Conservation (phyloP, 2,113 vertebrate species). For the Lates calcarifer region DNA sequence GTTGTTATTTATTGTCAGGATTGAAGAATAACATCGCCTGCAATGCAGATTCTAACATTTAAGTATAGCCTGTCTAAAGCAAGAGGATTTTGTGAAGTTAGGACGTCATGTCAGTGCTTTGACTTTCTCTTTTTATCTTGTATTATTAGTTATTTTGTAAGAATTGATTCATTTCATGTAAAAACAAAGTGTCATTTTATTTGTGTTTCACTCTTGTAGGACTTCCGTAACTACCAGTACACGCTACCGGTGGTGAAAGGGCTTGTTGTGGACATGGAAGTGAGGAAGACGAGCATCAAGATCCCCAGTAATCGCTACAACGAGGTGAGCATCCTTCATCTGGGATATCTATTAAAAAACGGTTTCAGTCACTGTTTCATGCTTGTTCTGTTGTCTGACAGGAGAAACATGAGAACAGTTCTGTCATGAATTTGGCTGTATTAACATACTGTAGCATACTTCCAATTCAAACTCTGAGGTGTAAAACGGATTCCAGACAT, state of each 20-base stretch:
- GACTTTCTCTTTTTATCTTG: not conserved
- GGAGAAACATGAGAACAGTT: too few relatives aligned
- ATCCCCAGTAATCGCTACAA: slow-evolving; percentile 98
- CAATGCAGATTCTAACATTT: not conserved
- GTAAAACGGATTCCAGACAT: not conserved
- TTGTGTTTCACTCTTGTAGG: slow-evolving; percentile 80
- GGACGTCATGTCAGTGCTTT: not conserved
- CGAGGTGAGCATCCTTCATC: slow-evolving; percentile 85
- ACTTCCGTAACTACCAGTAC: slow-evolving; percentile 99
- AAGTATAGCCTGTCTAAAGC: not conserved
- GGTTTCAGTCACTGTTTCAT: not conserved
- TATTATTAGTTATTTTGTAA: not conserved
- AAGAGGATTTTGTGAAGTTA: not conserved
- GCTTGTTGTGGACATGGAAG: slow-evolving; percentile 98
- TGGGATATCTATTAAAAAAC: not conserved
- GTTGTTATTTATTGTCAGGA: not conserved
- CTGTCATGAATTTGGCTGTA: too few relatives aligned
- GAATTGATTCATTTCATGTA: not conserved
- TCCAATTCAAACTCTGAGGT: not conserved
- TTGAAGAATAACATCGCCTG: not conserved
- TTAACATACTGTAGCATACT: too few relatives aligned
- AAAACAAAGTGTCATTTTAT: not conserved
- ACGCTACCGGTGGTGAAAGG: slow-evolving; percentile 95
- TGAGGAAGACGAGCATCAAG: slow-evolving; percentile 97
- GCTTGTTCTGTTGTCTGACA: too few relatives aligned